Evolutionary conservation across 2,113 vertebrate species (phyloP).

Genomic region (Abramis brama): DNA sequence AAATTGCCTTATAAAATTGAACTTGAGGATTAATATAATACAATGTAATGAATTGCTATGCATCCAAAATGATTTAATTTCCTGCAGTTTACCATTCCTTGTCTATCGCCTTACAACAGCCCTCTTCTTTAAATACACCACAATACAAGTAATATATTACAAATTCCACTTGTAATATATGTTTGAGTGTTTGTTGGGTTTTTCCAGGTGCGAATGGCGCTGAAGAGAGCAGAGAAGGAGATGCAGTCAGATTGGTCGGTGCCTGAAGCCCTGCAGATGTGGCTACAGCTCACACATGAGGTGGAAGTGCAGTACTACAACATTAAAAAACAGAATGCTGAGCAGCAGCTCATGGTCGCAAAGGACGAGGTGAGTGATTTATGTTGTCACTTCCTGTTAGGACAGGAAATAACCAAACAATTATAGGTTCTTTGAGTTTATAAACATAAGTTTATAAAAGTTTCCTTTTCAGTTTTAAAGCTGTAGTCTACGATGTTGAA

Average conservation of each 20-base stretch:
- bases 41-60: not conserved
- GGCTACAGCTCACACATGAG: slow-evolving; percentile 98
- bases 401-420: not conserved
- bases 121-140: not conserved
- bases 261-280: slow-evolving; percentile 95
- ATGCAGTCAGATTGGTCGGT: slow-evolving; percentile 91
- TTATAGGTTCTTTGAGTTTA: too few relatives aligned
- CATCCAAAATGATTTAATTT: not conserved
- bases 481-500: too few relatives aligned
- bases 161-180: not conserved
- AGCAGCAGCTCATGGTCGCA: slow-evolving; percentile 90
- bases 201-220: slow-evolving; percentile 90
- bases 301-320: slow-evolving; percentile 99
- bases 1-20: not conserved
- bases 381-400: not conserved
- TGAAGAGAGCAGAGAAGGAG: slow-evolving; percentile 97
- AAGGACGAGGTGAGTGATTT: slow-evolving; percentile 89
- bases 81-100: not conserved
- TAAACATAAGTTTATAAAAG: too few relatives aligned
- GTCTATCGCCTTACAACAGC: not conserved
- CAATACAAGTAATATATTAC: not conserved
- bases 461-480: not conserved
- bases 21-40: not conserved
- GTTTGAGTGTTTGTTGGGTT: not conserved
- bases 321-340: slow-evolving; percentile 96